A percentile compares a stretch with the other conserved stretches of the same genome.
Evolutionary conservation across 2,888 invertebrate species (phyloP).

Genomic region (Chalcosyrphus nemorum): DNA sequence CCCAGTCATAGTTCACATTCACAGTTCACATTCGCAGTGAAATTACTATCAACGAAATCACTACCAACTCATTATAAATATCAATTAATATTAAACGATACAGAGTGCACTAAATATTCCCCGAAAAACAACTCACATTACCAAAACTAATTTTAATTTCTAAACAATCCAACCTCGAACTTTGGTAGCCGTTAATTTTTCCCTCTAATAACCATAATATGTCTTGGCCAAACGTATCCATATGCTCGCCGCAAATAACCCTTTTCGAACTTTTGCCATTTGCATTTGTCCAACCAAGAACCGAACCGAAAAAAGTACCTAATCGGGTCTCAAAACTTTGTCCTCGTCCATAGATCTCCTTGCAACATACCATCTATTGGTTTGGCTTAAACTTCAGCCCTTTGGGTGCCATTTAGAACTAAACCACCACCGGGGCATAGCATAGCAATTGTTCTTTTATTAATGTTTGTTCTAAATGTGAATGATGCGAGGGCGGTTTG

Average conservation of each 20-base stretch:
- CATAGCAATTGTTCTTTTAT: conserved; percentile 68
- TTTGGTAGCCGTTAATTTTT: conserved; percentile 34
- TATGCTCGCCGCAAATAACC: conserved; percentile 60
- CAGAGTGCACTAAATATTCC: not conserved
- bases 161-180: conserved; percentile 56
- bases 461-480: conserved; percentile 68
- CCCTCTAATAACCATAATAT: conserved; percentile 44
- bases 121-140: conserved; percentile 18
- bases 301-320: conserved; percentile 21
- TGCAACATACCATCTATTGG: conserved; percentile 37
- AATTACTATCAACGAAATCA: no score
- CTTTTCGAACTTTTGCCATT: conserved; percentile 56
- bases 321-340: conserved; percentile 69
- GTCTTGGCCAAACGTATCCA: conserved; percentile 48
- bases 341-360: conserved; percentile 38
- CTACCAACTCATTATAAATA: not conserved
- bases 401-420: conserved; percentile 61
- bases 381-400: conserved; percentile 56
- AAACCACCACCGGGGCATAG: conserved; percentile 33
- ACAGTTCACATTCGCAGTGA: not conserved
- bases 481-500: conserved; percentile 36
- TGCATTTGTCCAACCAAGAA: conserved; percentile 57
- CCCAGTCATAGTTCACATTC: not conserved
- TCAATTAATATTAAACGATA: not conserved
- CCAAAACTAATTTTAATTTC: conserved; percentile 62